Evolutionary conservation across 2,113 vertebrate species (phyloP), one percentile per base, ranked within the genome.

Genomic region (Bubo blakistoni): DNA sequence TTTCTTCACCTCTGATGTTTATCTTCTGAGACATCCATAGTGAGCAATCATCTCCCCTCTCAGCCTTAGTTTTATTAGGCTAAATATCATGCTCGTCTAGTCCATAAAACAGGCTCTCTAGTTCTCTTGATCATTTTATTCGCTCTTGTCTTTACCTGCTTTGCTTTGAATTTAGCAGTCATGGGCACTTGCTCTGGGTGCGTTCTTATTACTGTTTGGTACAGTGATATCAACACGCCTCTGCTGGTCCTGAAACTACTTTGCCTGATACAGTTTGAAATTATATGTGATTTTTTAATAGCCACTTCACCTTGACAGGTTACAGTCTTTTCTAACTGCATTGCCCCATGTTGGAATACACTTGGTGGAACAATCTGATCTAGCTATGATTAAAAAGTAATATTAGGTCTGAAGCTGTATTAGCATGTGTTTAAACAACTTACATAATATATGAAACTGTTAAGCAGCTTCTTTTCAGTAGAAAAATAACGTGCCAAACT

Each of bases 361-460:
- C 30, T 72, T 61, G 46, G 32, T 36, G 16, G 38, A 83, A 67
- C 46, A 52, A 74, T 38, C 20, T 89, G 51, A 91, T 44, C 22
- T 72, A 15, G n/a, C 14, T 20, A 13, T 49, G 62, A 86, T 67
- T 78, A 65, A 88, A 57, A 88, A 57, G 4, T 49, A 65, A 22
- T 49, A 46, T 46, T 46, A 55, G 11, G 3, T 66, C 51, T 83
- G n/a, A 80, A 82, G 54, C 26, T 52, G 47, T 18, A 59, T 22
- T 34, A 90, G 4, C 16, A 36, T 2, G 4, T n/a, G 5, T 67
- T 91, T 67, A 88, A 83, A 29, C 36, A 46, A 22, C 15, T 81
- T 63, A 11, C 0, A 0, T 51, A n/a, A 65, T 38, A 20, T 2
- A 57, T 19, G 26, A 57, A 93, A 26, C 15, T 3, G 1, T 46